phyloP scores from a whole-genome alignment of 2,888 invertebrate species.

The Galerucella nymphaeae region DNA sequence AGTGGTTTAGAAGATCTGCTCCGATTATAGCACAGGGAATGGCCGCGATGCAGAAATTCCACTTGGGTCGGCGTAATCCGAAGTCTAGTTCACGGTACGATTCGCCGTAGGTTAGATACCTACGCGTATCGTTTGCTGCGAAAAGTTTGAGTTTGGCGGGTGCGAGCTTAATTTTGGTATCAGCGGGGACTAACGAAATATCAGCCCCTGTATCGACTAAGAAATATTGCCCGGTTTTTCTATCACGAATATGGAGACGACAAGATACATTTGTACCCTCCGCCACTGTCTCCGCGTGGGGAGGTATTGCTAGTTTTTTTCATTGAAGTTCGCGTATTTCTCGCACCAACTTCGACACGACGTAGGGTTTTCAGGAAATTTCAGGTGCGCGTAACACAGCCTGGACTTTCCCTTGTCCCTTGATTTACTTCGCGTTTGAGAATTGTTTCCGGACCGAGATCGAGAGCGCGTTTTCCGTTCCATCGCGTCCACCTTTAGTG shows the following conservation, averaged over 20 bases:
- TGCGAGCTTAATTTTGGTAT: constrained; percentile 1
- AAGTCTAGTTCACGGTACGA: neutral
- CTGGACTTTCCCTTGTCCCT: neutral
- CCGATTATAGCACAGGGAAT: neutral
- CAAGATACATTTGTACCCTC: neutral
- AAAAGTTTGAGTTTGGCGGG: constrained; percentile 3
- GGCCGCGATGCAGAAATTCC: constrained; percentile 9
- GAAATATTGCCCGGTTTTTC: neutral
- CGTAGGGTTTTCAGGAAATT: too few species aligned
- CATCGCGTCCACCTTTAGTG: neutral
- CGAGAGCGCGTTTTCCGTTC: neutral
- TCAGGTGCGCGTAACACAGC: neutral
- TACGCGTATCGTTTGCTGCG: constrained; percentile 13
- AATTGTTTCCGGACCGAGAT: too few species aligned
- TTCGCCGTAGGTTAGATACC: constrained; percentile 11
- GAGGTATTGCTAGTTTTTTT: neutral
- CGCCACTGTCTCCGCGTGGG: constrained; percentile 10
- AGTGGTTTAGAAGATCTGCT: neutral
- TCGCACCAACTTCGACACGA: neutral
- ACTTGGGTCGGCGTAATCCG: constrained; percentile 8
- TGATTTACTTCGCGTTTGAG: too few species aligned
- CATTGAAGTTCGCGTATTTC: neutral
- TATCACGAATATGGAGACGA: constrained; percentile 9
- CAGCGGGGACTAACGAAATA: constrained; percentile 8
- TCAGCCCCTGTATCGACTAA: constrained; percentile 23